These are phyloP conservation scores for Macrostomum lignano DNA, from an alignment of 1,140 invertebrate genomes.

Conservation along the genomic window DNA sequence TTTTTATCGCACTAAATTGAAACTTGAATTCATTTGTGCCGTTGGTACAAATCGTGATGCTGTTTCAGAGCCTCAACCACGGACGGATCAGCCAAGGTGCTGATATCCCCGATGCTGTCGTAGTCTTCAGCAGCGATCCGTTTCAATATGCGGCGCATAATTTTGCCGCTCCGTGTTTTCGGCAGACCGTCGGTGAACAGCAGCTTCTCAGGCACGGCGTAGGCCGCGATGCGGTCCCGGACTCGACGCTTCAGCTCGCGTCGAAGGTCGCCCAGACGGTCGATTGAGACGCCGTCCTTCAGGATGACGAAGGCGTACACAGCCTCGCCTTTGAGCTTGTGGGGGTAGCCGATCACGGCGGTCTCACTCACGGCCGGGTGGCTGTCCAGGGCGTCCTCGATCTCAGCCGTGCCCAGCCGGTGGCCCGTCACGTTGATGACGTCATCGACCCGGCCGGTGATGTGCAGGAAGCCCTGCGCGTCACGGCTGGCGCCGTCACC, in stretches of 20 bases:
- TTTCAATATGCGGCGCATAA: conserved; percentile 27
- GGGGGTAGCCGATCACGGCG: conserved; percentile 31
- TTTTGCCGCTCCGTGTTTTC: conserved; percentile 29
- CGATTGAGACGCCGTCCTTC: conserved; percentile 12
- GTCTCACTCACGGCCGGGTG: conserved; percentile 25
- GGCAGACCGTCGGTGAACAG: conserved; percentile 10
- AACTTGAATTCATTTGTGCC: no score
- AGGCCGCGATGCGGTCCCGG: conserved; percentile 15
- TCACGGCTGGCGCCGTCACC: conserved; percentile 28
- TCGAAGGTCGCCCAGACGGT: background rate
- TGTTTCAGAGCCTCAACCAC: no score
- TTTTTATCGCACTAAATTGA: no score
- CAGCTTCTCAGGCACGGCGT: conserved; percentile 18
- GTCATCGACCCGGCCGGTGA: conserved; percentile 31
- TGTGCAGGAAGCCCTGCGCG: conserved; percentile 23
- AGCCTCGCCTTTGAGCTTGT: conserved; percentile 30
- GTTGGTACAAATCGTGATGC: no score
- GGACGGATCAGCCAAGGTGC: no score
- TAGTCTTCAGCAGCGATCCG: no score
- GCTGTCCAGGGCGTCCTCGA: conserved; percentile 29
- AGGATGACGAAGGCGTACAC: conserved; percentile 25
- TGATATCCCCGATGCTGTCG: no score
- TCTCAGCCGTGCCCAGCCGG: conserved; percentile 30
- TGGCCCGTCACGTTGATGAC: conserved; percentile 27
- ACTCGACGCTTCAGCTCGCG: conserved; percentile 13